A percentile compares a stretch with the other conserved stretches of the same genome.
These are phyloP conservation scores for Bugulina stolonifera DNA, from an alignment of 2,888 invertebrate species.

Conservation along the genomic window DNA sequence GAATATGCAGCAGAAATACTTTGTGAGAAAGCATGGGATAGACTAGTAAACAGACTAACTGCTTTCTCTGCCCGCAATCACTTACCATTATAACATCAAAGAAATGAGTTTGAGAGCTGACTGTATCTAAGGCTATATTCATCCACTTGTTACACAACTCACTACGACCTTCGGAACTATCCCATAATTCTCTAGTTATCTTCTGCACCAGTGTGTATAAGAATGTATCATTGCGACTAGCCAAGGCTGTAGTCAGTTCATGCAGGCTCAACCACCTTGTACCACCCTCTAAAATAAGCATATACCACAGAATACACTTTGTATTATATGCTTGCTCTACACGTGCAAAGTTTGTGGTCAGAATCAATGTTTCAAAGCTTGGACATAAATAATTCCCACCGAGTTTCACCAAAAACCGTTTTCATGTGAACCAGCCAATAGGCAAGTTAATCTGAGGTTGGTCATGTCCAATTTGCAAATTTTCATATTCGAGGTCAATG, in stretches of 20 bases:
- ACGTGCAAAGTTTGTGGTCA: not conserved
- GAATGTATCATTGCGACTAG: not conserved
- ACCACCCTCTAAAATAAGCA: not conserved
- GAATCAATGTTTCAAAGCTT: too few species aligned
- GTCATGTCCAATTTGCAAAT: too few species aligned
- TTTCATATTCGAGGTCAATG: too few species aligned
- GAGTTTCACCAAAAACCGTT: not conserved
- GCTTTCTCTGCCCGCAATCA: too few species aligned
- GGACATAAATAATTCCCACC: not conserved
- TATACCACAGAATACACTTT: not conserved
- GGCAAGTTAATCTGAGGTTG: not conserved
- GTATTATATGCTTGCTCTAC: not conserved
- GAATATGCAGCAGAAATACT: too few species aligned
- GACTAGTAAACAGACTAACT: too few species aligned
- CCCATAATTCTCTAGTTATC: not conserved
- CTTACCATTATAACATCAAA: constrained; percentile 11
- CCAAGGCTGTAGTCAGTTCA: not conserved
- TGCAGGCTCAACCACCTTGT: not conserved
- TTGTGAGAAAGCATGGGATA: too few species aligned
- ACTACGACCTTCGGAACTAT: not conserved
- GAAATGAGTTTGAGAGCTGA: constrained; percentile 1
- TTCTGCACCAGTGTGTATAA: not conserved
- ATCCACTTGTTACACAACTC: not conserved
- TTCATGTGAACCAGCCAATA: not conserved
- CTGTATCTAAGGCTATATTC: not conserved